Evolutionary conservation across 1,140 invertebrate species (phyloP).

Genomic region (Drosophila lacteicornis): DNA sequence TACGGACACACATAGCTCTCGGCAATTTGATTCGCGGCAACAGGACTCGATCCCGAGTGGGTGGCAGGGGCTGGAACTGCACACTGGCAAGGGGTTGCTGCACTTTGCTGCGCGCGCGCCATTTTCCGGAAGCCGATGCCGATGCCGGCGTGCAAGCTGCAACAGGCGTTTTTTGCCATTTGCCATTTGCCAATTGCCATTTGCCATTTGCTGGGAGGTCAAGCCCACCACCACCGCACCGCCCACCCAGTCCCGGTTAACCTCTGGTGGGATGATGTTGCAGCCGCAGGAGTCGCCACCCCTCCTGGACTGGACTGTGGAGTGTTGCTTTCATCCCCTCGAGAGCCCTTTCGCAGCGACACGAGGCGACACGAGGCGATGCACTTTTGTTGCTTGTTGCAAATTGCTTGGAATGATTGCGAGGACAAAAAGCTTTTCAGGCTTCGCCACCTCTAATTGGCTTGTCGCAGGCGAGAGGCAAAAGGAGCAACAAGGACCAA

Average conservation of each 20-base stretch:
- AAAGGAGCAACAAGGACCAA: neutral
- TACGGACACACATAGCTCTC: conserved; percentile 26
- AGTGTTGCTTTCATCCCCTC: conserved; percentile 7
- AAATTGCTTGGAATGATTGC: conserved; percentile 44
- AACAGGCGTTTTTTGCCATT: conserved; percentile 30
- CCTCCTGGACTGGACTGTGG: conserved; percentile 1
- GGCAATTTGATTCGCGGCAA: conserved; percentile 35
- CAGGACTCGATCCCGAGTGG: conserved; percentile 15
- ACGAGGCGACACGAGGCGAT: conserved; percentile 28
- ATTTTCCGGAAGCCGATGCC: conserved; percentile 19
- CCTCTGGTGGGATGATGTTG: conserved; percentile 32
- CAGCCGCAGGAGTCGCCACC: conserved; percentile 43
- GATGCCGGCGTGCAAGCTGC: conserved; percentile 25
- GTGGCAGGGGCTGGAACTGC: conserved; percentile 24
- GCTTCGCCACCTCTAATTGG: conserved; percentile 64
- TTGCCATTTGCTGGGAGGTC: conserved; percentile 14
- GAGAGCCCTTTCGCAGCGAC: neutral
- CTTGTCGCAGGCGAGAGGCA: conserved; percentile 42
- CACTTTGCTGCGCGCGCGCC: conserved; percentile 57
- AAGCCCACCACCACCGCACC: conserved; percentile 17
- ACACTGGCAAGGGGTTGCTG: conserved; percentile 48
- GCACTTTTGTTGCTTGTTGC: conserved; percentile 65
- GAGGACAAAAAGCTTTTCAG: conserved; percentile 67
- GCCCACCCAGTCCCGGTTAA: conserved; percentile 25
- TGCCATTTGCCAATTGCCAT: conserved; percentile 17